Conservation (phyloP, 2,113 vertebrate species). For the Genyomyrus donnyi region DNA sequence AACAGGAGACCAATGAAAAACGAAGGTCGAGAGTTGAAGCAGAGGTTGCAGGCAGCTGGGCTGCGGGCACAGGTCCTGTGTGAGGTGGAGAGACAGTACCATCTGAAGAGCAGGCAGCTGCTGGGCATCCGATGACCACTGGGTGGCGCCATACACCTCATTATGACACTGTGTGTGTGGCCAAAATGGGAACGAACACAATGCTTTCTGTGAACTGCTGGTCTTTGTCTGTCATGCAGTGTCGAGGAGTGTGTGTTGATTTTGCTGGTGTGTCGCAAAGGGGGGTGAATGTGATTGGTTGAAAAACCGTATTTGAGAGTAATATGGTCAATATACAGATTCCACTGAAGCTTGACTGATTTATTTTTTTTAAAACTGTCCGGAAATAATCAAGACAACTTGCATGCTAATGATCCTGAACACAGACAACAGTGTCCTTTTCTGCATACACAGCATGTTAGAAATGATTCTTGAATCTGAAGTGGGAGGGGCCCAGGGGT, state of each 20-base stretch:
- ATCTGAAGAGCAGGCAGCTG: slow-evolving; percentile 73
- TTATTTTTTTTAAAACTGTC: background rate
- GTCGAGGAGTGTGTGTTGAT: background rate
- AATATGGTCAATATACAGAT: background rate
- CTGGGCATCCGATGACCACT: slow-evolving; percentile 71
- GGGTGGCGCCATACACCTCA: background rate
- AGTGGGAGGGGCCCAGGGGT: background rate
- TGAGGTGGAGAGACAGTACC: slow-evolving; percentile 68
- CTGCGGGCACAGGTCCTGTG: slow-evolving; percentile 63
- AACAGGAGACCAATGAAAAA: slow-evolving; percentile 45
- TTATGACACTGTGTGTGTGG: background rate
- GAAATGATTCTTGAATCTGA: background rate
- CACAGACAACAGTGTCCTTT: background rate
- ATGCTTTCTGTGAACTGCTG: background rate
- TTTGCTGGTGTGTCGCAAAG: background rate
- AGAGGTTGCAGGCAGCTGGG: slow-evolving; percentile 68
- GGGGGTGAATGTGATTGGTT: background rate
- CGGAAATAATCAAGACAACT: background rate
- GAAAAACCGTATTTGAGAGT: background rate
- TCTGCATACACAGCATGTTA: background rate
- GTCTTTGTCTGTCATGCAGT: background rate
- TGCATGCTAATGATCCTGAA: background rate
- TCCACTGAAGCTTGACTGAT: background rate
- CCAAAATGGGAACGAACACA: background rate
- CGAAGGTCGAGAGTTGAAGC: slow-evolving; percentile 59